Base-by-base conservation (phyloP, 2,888 invertebrate genomes). In the Tillus elongatus region DNA sequence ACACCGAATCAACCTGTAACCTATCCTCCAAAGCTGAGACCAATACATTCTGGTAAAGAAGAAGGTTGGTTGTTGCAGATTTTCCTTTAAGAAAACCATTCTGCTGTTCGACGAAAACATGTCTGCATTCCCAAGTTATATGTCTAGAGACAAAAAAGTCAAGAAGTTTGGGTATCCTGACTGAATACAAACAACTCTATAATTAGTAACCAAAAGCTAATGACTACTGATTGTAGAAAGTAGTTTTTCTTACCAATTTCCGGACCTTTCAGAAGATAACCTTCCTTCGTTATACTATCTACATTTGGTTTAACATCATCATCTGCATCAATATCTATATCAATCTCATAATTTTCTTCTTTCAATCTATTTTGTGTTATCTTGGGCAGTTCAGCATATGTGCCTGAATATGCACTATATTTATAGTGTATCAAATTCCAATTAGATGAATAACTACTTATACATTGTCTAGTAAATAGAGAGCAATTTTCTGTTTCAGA, bases 371-470 rank as follows among this genome's bases (percentile, higher is more conserved):
- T 74, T 12, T 69, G 59, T 19, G 71, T 64, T 61, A 71, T 81
- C 82, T 82, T 84, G 43, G 91, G 91, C 53, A 92, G 71, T 62
- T 90, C 87, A 49, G 82, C 75, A 64, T 88, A 93, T 47, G 81
- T 81, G 39, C 89, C 89, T 10, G 90, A 83, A 61, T 92, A 96
- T 31, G 77, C 78, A 57, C 75, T 80, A 61, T 93, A 95, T 65
- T 93, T 95, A 65, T 87, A 95, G 61, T 88, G 83, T 43, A 96
- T 79, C 44, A 90, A 74, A 67, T 86, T 84, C 82, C 91, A 91
- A 58, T 87, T 84, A 40, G 84, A 81, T 3, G 84, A 82, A 64
- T 95, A 95, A 49, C 84, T 77, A 49, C 70, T 71, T 35, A 82
- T 68, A 58, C 82, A 81, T 61, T 82, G 78, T 53, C 72, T 72